A percentile compares a stretch with the other conserved stretches of the same genome.
These are phyloP conservation scores for Stomatorhinus walkeri DNA, from an alignment of 2,797 vertebrate species.

Conservation along the genomic window DNA sequence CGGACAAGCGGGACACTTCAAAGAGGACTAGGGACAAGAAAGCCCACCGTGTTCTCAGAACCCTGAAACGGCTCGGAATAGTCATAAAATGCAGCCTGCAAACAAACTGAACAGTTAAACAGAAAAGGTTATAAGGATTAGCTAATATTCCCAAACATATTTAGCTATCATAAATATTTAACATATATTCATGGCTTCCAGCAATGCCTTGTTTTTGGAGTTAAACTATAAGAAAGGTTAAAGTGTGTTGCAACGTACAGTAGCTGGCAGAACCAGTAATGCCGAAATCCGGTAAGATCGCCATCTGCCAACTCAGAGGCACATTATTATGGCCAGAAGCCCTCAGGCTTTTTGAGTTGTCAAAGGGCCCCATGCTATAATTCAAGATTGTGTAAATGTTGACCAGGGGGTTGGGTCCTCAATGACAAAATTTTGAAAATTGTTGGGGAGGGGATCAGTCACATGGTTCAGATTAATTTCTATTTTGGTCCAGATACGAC, in stretches of 20 bases:
- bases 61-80: background rate
- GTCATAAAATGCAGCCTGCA: background rate
- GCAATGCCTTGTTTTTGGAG: background rate
- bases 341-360: background rate
- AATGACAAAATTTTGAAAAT: background rate
- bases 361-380: background rate
- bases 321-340: background rate
- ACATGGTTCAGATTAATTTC: background rate
- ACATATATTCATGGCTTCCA: background rate
- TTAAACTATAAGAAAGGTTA: background rate
- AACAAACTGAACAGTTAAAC: background rate
- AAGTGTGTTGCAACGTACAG: background rate
- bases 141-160: background rate
- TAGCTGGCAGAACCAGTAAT: background rate
- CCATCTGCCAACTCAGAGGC: background rate
- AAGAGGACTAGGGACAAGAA: background rate
- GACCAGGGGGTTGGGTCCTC: background rate
- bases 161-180: constrained; percentile 9
- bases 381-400: background rate
- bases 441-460: background rate
- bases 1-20: background rate
- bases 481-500: background rate
- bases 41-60: background rate
- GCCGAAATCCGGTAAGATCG: background rate
- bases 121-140: background rate